A percentile compares a stretch with the other conserved stretches of the same genome.
Conservation (phyloP, 2,888 invertebrate species). For the Acanthococcus lagerstroemiae region DNA sequence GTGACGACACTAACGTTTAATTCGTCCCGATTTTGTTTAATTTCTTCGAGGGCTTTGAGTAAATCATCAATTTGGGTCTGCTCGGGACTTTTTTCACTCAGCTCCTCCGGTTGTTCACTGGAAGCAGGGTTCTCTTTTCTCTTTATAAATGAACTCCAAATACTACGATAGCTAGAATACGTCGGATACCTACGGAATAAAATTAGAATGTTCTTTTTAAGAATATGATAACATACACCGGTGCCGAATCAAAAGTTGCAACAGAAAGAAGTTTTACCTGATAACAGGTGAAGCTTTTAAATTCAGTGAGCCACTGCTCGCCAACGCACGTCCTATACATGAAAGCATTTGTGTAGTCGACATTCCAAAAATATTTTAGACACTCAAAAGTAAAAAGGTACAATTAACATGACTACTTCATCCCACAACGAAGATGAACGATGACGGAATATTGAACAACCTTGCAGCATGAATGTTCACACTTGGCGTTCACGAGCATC, state of each 20-base stretch:
- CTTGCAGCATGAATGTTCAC: too few species aligned
- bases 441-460: too few species aligned
- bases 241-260: neutral
- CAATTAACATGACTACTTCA: too few species aligned
- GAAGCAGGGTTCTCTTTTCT: slow-evolving; percentile 1
- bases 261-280: neutral
- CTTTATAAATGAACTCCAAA: slow-evolving; percentile 7
- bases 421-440: too few species aligned
- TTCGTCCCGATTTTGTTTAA: slow-evolving; percentile 13
- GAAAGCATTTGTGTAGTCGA: neutral
- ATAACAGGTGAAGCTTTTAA: neutral
- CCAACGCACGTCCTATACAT: neutral
- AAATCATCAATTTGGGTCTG: slow-evolving; percentile 4
- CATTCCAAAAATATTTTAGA: neutral
- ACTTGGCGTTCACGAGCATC: too few species aligned
- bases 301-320: neutral
- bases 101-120: neutral
- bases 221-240: neutral
- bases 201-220: neutral
- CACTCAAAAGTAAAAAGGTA: too few species aligned
- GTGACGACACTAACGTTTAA: slow-evolving; percentile 5
- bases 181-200: slow-evolving; percentile 11
- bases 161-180: slow-evolving; percentile 15
- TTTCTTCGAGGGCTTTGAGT: slow-evolving; percentile 14
- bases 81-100: neutral